phyloP scores from a whole-genome alignment of 1,140 invertebrate species.

The Venturia canescens region DNA sequence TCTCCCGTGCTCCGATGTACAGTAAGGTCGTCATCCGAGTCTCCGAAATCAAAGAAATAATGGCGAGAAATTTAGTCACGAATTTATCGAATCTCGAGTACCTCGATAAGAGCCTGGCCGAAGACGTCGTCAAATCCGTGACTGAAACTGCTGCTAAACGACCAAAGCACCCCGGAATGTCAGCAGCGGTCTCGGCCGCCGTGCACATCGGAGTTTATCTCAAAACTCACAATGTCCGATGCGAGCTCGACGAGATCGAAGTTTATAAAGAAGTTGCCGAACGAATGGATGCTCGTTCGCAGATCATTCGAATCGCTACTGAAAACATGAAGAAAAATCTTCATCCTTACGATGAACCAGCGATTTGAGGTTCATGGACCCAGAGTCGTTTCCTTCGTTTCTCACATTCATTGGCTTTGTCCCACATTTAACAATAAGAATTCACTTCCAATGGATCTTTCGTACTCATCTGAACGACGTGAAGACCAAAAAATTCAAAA shows the following conservation, averaged over 20 bases:
- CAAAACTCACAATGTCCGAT: slow-evolving; percentile 75
- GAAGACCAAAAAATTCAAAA: too few relatives aligned
- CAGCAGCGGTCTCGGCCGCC: slow-evolving; percentile 72
- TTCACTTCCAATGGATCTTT: too few relatives aligned
- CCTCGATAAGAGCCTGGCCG: slow-evolving; percentile 78
- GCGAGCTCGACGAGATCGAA: slow-evolving; percentile 53
- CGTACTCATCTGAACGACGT: too few relatives aligned
- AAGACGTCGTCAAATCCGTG: slow-evolving; percentile 75
- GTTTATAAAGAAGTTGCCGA: slow-evolving; percentile 70
- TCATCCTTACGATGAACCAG: slow-evolving; percentile 43
- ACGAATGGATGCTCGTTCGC: slow-evolving; percentile 70
- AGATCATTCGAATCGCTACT: slow-evolving; percentile 61
- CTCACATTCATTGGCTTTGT: too few relatives aligned
- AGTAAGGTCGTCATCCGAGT: slow-evolving; percentile 71
- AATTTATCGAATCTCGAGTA: slow-evolving; percentile 78
- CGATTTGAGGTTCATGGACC: not conserved
- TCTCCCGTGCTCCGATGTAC: slow-evolving; percentile 73
- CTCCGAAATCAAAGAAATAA: slow-evolving; percentile 65
- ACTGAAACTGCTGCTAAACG: slow-evolving; percentile 74
- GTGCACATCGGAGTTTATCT: slow-evolving; percentile 78
- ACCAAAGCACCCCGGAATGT: slow-evolving; percentile 79
- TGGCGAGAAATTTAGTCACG: slow-evolving; percentile 64
- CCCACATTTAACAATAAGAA: too few relatives aligned
- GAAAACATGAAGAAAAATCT: slow-evolving; percentile 44
- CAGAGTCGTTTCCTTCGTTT: too few relatives aligned